Conservation (phyloP, 1,140 invertebrate genomes). For the Aphis craccivora region DNA sequence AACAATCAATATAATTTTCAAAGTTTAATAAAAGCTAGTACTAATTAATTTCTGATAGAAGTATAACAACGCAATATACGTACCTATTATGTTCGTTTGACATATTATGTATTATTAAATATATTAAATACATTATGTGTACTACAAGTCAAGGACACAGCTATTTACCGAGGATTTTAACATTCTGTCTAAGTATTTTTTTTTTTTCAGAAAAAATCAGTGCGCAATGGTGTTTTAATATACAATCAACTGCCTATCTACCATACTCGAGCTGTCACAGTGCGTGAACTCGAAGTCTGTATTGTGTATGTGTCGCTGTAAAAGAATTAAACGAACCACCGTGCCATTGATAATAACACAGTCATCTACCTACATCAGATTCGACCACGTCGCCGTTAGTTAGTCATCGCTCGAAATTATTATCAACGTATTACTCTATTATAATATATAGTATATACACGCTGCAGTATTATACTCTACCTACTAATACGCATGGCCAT, state of each 20-base stretch:
- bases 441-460: background rate
- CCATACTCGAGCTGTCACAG: slow-evolving; percentile 49
- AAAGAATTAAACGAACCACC: slow-evolving; percentile 53
- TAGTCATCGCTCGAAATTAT: background rate
- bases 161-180: slow-evolving; percentile 12
- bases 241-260: background rate
- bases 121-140: background rate
- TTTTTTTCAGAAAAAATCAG: slow-evolving; percentile 6
- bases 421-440: background rate
- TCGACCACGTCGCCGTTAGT: background rate
- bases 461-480: background rate
- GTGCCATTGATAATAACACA: slow-evolving; percentile 57
- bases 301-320: background rate
- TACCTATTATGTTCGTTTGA: background rate
- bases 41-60: background rate
- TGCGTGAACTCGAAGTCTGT: slow-evolving; percentile 14
- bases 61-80: background rate
- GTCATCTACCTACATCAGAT: slow-evolving; percentile 49
- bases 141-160: background rate
- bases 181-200: background rate
- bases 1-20: no score
- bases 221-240: background rate
- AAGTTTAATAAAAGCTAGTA: no score
- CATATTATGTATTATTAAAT: background rate
- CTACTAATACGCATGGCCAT: slow-evolving; percentile 12